phyloP scores from a whole-genome alignment of 2,113 vertebrate genomes.

The Camelus bactrianus region DNA sequence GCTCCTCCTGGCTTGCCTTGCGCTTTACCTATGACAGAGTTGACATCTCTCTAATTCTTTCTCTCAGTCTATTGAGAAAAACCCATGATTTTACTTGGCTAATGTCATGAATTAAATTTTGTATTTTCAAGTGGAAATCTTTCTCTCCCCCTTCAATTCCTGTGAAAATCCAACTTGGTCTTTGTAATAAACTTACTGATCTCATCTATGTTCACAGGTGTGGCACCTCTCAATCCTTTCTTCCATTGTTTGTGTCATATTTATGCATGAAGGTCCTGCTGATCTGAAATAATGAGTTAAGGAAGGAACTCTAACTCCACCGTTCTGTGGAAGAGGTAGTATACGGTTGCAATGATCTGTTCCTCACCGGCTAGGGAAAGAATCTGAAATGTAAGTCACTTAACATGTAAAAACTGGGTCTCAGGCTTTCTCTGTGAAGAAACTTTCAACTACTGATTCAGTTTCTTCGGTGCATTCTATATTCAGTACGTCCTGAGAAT shows the following conservation, averaged over 20 bases:
- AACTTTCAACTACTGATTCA: neutral
- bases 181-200: neutral
- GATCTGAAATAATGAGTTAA: neutral
- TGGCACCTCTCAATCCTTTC: neutral
- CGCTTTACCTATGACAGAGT: neutral
- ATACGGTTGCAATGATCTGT: neutral
- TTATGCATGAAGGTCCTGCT: neutral
- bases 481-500: too few relatives aligned
- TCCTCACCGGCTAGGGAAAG: neutral
- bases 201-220: neutral
- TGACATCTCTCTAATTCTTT: neutral
- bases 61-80: neutral
- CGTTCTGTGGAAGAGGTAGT: neutral
- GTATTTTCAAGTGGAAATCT: neutral
- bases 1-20: neutral
- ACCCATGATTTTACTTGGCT: neutral
- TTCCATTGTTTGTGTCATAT: neutral
- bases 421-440: neutral
- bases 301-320: neutral
- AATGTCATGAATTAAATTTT: neutral
- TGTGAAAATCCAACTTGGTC: neutral
- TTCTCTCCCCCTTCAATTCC: neutral
- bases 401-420: neutral
- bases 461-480: neutral
- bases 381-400: neutral